Evolutionary conservation across 2,888 invertebrate species (phyloP).

Genomic region (Drosophila cracens): DNA sequence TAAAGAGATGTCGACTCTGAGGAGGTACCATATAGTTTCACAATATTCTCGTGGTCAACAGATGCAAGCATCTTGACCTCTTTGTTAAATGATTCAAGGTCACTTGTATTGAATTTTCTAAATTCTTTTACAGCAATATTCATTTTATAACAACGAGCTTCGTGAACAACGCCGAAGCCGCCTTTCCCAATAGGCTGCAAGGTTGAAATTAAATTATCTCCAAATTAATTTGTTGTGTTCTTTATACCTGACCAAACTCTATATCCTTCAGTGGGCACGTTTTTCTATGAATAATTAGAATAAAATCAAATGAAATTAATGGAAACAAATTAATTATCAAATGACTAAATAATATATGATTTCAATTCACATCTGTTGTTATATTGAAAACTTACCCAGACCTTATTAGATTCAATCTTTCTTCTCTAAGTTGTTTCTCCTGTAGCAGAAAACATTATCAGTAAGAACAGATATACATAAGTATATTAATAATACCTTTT

Average conservation of each 20-base stretch:
- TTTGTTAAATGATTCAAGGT: background rate
- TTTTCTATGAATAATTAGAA: background rate
- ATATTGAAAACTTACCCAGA: background rate
- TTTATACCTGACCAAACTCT: background rate
- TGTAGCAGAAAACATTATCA: background rate
- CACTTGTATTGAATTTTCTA: accelerated
- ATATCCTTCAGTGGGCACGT: too few relatives aligned
- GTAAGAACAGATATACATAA: background rate
- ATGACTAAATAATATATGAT: too few relatives aligned
- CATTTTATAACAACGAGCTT: background rate
- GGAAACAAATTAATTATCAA: background rate
- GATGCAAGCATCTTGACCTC: background rate
- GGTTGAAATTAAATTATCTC: background rate
- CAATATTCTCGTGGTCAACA: conserved; percentile 1
- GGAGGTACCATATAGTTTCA: conserved; percentile 1
- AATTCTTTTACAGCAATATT: conserved; percentile 4
- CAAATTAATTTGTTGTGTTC: background rate
- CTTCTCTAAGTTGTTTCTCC: background rate
- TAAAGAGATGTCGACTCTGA: background rate
- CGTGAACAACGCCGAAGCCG: background rate
- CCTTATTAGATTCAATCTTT: too few relatives aligned
- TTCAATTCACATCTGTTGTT: background rate
- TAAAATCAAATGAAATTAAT: background rate
- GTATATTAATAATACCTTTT: background rate
- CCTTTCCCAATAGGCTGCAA: background rate